Base-by-base conservation (phyloP, 2,113 vertebrate species). In the Thamnaconus septentrionalis region DNA sequence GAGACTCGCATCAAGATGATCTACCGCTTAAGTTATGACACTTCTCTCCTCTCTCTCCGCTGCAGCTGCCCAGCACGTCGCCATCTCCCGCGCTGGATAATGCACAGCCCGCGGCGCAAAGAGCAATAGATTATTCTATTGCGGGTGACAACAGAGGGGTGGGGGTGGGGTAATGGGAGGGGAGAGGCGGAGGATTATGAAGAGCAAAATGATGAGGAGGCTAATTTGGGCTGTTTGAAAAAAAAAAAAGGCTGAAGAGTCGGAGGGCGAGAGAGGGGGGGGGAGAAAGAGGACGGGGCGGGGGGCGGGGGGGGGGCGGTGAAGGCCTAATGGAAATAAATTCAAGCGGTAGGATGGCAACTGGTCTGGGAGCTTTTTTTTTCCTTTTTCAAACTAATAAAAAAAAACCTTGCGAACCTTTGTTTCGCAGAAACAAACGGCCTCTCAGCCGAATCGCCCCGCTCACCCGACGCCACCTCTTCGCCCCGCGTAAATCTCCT, bases 181-280 rank as follows among this genome's bases (percentile, higher is more conserved):
- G 63, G 59, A 53, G 59, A 40, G 65, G 63, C 18, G 62, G 53
- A 5, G 71, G 79, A 74, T 85, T 83, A 76, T 53, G 61, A 71
- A 71, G 65, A 77, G 67, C 48, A 66, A 60, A 75, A 79, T 77
- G 79, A 81, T 87, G 83, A 79, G 81, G 72, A 74, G 71, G 75
- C 78, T 84, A 84, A 85, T 89, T 84, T 71, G 76, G 71, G 81
- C 68, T 45, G 71, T 79, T 82, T 64, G 54, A 61, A 83, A 85
- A 78, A 31, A 58, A 71, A 72, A 10, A 7, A 45, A 46, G 64
- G 49, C 60, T 51, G 66, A 52, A 45, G 7, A 45, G 44, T 45
- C 44, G 44, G 39, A 31, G 18, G 18, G 18, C 18, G 18, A 31
- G 18, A 31, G 18, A 31, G 18, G 18, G 18, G 18, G 18, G 2